phyloP scores from a whole-genome alignment of 2,888 invertebrate species.

The Prenolepis imparis region DNA sequence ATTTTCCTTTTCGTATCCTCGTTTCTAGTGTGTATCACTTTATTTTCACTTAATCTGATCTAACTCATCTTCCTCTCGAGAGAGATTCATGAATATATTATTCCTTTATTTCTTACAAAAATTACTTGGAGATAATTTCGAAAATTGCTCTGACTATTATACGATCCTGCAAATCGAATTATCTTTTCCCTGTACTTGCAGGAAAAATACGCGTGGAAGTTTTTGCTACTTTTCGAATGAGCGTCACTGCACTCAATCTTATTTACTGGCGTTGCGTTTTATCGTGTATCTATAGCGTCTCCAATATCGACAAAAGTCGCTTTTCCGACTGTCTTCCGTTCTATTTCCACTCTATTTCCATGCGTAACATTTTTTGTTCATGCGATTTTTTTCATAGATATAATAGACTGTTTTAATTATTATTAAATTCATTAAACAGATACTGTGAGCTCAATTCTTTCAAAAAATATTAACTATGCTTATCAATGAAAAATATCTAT shows the following conservation, averaged over 20 bases:
- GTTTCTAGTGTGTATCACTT: background rate
- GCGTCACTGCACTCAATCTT: conserved; percentile 52
- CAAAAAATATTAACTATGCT: background rate
- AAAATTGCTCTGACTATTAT: conserved; percentile 43
- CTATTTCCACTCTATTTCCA: conserved; percentile 67
- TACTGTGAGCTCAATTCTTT: background rate
- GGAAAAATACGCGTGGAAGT: conserved; percentile 22
- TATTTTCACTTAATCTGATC: background rate
- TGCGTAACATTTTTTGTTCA: conserved; percentile 41
- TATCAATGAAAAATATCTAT: background rate
- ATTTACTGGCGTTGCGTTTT: conserved; percentile 59
- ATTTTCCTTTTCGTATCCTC: conserved; percentile 35
- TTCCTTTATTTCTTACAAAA: conserved; percentile 10
- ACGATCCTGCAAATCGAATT: conserved; percentile 37
- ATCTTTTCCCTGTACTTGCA: background rate
- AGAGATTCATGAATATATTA: background rate
- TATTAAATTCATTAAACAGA: background rate
- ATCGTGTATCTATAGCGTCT: conserved; percentile 54
- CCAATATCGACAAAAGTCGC: conserved; percentile 61
- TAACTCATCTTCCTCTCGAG: background rate
- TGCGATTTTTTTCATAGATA: conserved; percentile 7
- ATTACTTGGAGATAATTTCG: conserved; percentile 41
- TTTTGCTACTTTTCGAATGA: conserved; percentile 51
- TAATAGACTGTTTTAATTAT: conserved; percentile 22
- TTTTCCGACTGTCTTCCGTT: conserved; percentile 64